Base-by-base conservation (phyloP, 2,797 vertebrate species). In the Phataginus tetradactyla region DNA sequence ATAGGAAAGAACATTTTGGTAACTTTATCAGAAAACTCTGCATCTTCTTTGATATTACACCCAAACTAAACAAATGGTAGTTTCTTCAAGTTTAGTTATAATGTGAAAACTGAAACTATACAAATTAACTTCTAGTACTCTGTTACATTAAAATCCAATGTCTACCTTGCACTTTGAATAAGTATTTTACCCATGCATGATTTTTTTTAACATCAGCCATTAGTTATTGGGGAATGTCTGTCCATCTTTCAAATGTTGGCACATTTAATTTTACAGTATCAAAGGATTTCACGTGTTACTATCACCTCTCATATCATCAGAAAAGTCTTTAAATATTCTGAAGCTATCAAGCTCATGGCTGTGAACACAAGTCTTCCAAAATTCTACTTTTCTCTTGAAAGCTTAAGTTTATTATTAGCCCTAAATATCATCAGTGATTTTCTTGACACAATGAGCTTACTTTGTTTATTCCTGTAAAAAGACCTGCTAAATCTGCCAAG, bases 301-400 rank as follows among this genome's bases (percentile, higher is more conserved):
- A 29, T 75, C 37, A 29, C 23, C n/a, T 94, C 29, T 86, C 42
- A 94, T 85, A 7, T 53, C 79, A 59, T 80, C 90, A 81, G 42
- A 42, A 61, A 77, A 68, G 4, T 71, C 72, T 61, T 25, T 9
- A 85, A 63, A 42, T 53, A 45, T 59, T 68, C n/a, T 9, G 63
- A 95, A 85, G 37, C 64, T 77, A 59, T 64, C 27, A 29, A 83
- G 45, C 17, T 87, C 55, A 72, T 20, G 34, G 13, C 32, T 39
- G 27, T 68, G 14, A 92, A 93, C 5, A 49, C 23, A 91, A 75
- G 20, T 95, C 81, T 72, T 71, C 57, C 42, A 85, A 91, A 74
- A 89, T 84, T 77, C n/a, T 32, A 53, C 78, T 81, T 90, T 97
- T 93, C 37, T 90, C 45, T 86, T 81, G 49, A 92, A 96, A 95